Base-by-base conservation (phyloP, 35 echinoderm and acorn worm species). In the Acanthaster planci region DNA sequence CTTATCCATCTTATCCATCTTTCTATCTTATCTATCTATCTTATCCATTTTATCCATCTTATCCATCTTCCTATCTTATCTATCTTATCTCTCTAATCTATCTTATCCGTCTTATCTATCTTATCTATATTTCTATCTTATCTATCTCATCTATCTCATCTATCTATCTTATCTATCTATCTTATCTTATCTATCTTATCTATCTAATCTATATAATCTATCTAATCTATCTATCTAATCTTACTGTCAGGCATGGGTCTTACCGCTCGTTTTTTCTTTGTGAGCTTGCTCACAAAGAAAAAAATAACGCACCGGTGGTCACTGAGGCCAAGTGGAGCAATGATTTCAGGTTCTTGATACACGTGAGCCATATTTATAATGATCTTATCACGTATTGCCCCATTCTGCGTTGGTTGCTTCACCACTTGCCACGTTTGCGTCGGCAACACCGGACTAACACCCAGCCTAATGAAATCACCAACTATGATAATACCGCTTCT, bases 241-340 rank as follows among this genome's bases (percentile, higher is more conserved):
- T 79, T 87, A 38, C 85, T 87, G 32, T 87, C 85, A 35, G 38
- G 34, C 85, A 87, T 87, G 19, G 75, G 85, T 26, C 85, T 39
- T 8, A 87, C 75, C 55, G 35, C 40, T 10, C 32, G 75, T 55
- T 87, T 87, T 16, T 27, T 17, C 19, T 47, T 35, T 27, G 37
- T 87, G 15, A 55, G 47, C 0, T 87, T 39, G 29, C 7, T n/a
- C 34, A 21, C 10, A 5, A 76, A 42, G 52, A 7, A 51, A 2
- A 79, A 34, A 34, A 87, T 26, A 26, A 87, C 85, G 77, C 68
- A 80, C 26, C 32, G 12, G 26, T 86, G 84, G 37, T 86, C 84
- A 53, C 84, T 47, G 27, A 87, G 76, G 29, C 76, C 85, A 19
- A 87, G 10, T 78, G 85, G 76, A 8, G 72, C 1, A 35, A 40